A percentile compares a stretch with the other conserved stretches of the same genome.
These are phyloP conservation scores for Aleiodes alternator DNA, from an alignment of 2,888 invertebrate species.

Conservation along the genomic window DNA sequence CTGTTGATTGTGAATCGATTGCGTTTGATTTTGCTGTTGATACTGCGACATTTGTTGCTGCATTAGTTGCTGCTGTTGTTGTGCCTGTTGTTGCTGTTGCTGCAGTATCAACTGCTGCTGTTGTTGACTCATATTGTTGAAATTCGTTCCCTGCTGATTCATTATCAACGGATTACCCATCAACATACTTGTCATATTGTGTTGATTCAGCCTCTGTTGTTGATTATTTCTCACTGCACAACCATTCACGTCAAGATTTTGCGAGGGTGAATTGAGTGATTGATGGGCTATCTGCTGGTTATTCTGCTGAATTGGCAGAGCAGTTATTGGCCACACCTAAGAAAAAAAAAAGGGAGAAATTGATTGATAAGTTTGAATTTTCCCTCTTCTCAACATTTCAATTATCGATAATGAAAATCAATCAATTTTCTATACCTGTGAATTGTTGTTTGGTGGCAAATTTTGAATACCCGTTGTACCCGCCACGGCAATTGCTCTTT, in stretches of 20 bases:
- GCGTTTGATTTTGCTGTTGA: conserved; percentile 61
- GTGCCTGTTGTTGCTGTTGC: conserved; percentile 67
- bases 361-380: conserved; percentile 17
- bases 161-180: conserved; percentile 71
- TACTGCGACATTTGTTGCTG: conserved; percentile 63
- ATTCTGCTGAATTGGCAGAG: conserved; percentile 68
- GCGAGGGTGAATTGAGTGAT: conserved; percentile 65
- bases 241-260: conserved; percentile 63
- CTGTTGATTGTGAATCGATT: conserved; percentile 38
- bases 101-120: conserved; percentile 60
- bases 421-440: conserved; percentile 66
- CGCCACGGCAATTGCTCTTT: conserved; percentile 71
- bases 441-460: conserved; percentile 67
- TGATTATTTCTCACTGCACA: conserved; percentile 65
- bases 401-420: background rate
- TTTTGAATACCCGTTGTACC: conserved; percentile 64
- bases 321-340: conserved; percentile 71
- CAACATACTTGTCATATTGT: conserved; percentile 69
- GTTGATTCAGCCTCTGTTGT: conserved; percentile 68
- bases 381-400: background rate
- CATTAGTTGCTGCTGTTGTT: conserved; percentile 66
- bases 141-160: conserved; percentile 69
- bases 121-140: conserved; percentile 58
- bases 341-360: conserved; percentile 14
- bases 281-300: conserved; percentile 70